Conservation (phyloP, 2,113 vertebrate genomes). For the Neogale vison region DNA sequence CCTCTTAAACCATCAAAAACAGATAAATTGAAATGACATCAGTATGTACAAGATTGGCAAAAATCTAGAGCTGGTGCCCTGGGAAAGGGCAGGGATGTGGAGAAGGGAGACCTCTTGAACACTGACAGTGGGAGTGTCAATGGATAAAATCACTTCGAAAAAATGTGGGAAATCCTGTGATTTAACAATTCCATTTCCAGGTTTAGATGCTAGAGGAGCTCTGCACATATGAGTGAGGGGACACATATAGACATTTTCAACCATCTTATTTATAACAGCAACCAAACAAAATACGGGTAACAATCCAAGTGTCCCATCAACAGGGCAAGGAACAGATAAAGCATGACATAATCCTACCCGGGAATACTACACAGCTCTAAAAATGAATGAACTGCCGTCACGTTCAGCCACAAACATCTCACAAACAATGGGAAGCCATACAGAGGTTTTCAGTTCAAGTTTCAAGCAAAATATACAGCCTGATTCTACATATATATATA, state of each 20-base stretch:
- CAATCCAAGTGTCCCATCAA: neutral
- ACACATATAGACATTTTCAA: neutral
- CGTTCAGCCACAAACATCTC: neutral
- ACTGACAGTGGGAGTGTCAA: neutral
- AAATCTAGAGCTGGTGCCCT: neutral
- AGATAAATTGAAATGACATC: neutral
- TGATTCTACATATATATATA: neutral
- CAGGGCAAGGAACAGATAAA: neutral
- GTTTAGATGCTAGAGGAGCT: neutral
- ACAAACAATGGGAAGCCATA: neutral
- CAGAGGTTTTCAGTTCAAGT: neutral
- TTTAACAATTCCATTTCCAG: neutral
- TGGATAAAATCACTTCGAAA: neutral
- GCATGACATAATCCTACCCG: fast-evolving
- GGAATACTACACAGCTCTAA: neutral
- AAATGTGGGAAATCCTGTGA: neutral
- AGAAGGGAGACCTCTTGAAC: neutral
- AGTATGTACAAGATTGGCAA: neutral
- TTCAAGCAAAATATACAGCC: neutral
- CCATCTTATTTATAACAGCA: neutral
- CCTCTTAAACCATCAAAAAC: neutral
- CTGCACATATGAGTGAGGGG: neutral
- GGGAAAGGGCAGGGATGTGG: neutral
- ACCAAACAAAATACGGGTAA: neutral
- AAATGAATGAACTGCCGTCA: neutral